Conservation (phyloP, 1,140 invertebrate species). For the Halictus rubicundus region DNA sequence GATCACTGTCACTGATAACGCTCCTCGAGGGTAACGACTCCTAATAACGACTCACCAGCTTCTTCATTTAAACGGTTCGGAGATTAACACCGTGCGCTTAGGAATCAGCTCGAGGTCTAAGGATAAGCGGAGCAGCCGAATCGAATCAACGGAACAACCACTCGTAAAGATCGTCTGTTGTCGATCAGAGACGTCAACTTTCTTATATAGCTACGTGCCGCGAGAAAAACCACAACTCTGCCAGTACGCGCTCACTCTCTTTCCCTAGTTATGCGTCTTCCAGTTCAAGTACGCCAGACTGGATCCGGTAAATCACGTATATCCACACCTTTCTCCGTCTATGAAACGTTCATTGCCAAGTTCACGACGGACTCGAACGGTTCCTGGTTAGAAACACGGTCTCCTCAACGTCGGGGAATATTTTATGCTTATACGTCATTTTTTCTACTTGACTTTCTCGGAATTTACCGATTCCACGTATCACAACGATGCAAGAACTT, state of each 20-base stretch:
- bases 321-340: conserved; percentile 43
- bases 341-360: conserved; percentile 26
- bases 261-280: conserved; percentile 8
- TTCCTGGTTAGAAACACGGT: not conserved
- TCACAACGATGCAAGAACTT: too few relatives aligned
- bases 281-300: conserved; percentile 35
- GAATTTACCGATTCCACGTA: not conserved
- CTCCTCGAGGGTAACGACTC: not conserved
- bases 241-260: conserved; percentile 8
- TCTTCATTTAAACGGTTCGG: not conserved
- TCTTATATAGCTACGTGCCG: conserved; percentile 67
- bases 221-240: conserved; percentile 5
- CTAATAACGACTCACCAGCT: conserved; percentile 21
- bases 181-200: conserved; percentile 46
- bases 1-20: not conserved
- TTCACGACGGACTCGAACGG: not conserved
- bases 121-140: too few relatives aligned
- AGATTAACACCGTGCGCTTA: too few relatives aligned
- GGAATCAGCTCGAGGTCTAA: not conserved
- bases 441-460: not conserved
- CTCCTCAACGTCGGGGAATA: not conserved
- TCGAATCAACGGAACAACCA: not conserved
- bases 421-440: not conserved
- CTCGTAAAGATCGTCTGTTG: conserved; percentile 53
- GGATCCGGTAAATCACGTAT: conserved; percentile 40